These are phyloP conservation scores for Nicator chloris DNA, from an alignment of 2,113 vertebrate genomes.

Conservation along the genomic window DNA sequence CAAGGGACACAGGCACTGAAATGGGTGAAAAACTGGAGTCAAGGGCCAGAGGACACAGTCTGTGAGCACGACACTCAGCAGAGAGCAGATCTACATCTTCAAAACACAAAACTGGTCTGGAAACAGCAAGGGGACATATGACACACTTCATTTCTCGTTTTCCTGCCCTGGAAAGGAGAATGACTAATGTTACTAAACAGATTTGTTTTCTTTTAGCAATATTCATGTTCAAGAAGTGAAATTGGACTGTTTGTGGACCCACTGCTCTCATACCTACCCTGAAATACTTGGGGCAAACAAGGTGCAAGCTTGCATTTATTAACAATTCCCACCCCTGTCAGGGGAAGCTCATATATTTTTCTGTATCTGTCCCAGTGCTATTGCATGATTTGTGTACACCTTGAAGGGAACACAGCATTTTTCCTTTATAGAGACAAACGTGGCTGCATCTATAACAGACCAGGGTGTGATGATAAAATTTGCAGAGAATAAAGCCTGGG, in stretches of 20 bases:
- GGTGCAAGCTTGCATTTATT: background rate
- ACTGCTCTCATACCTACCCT: background rate
- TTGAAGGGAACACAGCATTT: background rate
- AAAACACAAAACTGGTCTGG: slow-evolving; percentile 49
- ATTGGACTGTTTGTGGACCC: background rate
- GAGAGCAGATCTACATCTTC: slow-evolving; percentile 20
- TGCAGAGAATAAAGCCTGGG: background rate
- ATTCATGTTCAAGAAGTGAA: background rate
- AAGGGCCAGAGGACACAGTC: accelerated
- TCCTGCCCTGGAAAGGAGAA: background rate
- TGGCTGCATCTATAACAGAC: background rate
- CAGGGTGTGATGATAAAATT: background rate
- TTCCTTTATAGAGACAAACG: background rate
- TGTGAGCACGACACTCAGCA: background rate
- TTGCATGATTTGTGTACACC: background rate
- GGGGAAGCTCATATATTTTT: background rate
- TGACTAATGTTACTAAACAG: background rate
- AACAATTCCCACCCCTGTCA: background rate
- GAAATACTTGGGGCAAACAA: background rate
- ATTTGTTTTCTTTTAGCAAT: background rate
- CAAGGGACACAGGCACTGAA: background rate
- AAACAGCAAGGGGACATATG: background rate
- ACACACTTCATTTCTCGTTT: slow-evolving; percentile 7
- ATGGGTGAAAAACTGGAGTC: background rate
- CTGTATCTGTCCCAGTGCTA: background rate